Evolutionary conservation across 2,888 invertebrate genomes (phyloP).

Genomic region (Andrena minutula): DNA sequence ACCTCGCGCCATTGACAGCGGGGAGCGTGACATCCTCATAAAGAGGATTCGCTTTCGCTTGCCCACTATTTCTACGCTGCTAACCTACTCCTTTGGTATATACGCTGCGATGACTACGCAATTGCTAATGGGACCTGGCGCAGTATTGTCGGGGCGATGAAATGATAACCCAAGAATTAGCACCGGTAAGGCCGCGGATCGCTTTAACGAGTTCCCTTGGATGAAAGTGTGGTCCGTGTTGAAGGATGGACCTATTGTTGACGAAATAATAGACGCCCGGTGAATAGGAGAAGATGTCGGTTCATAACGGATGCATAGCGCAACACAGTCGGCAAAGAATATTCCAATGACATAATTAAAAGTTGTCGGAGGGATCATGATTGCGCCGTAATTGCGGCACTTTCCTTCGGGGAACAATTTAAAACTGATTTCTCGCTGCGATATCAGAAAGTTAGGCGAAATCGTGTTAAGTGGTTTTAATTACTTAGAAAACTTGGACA

Average conservation of each 20-base stretch:
- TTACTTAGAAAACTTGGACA: slow-evolving; percentile 76
- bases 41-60: no score
- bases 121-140: no score
- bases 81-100: no score
- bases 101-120: no score
- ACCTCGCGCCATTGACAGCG: no score
- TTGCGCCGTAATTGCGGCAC: slow-evolving; percentile 16
- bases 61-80: no score
- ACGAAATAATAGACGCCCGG: slow-evolving; percentile 5
- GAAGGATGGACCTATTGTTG: not conserved
- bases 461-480: slow-evolving; percentile 78
- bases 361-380: slow-evolving; percentile 44
- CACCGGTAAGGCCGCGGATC: no score
- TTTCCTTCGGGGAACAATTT: slow-evolving; percentile 56
- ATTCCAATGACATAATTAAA: slow-evolving; percentile 51
- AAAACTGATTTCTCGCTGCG: slow-evolving; percentile 65
- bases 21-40: no score
- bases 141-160: no score
- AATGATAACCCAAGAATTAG: not conserved
- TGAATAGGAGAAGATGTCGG: not conserved
- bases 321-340: slow-evolving; percentile 35
- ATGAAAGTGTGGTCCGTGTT: no score
- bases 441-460: slow-evolving; percentile 74
- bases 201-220: no score
- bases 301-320: not conserved